Conservation (phyloP, 35 echinoderm and acorn worm genomes). For the Patiria miniata region DNA sequence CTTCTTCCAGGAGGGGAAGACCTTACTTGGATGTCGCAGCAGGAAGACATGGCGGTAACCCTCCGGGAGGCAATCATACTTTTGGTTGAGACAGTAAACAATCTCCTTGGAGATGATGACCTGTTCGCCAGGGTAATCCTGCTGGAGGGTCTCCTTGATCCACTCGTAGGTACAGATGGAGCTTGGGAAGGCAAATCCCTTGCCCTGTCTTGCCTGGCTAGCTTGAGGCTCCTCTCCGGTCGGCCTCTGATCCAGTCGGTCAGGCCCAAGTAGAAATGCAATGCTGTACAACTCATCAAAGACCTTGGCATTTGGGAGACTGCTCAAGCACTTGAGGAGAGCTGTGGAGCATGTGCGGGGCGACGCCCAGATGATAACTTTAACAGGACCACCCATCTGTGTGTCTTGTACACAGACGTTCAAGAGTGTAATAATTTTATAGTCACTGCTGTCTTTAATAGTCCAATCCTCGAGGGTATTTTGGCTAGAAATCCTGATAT, state of each 20-base stretch:
- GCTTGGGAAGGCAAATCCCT: background rate
- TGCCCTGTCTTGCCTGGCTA: background rate
- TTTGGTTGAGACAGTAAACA: background rate
- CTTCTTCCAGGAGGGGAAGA: slow-evolving; percentile 23
- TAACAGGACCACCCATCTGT: no score
- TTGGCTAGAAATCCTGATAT: no score
- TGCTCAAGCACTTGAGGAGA: slow-evolving; percentile 24
- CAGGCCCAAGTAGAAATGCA: background rate
- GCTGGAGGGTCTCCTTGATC: slow-evolving; percentile 44
- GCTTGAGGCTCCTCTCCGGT: background rate
- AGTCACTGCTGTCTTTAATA: no score
- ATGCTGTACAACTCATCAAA: background rate
- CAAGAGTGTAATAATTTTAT: no score
- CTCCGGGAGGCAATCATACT: slow-evolving; percentile 12
- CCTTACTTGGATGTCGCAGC: slow-evolving; percentile 27
- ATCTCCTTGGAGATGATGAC: slow-evolving; percentile 37
- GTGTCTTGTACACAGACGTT: no score
- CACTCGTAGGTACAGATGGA: background rate
- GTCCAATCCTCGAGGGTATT: no score
- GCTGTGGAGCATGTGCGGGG: slow-evolving; percentile 4
- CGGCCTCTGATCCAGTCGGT: background rate
- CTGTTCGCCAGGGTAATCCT: slow-evolving; percentile 36
- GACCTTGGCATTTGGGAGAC: background rate
- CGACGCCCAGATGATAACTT: background rate
- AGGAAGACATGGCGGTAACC: slow-evolving; percentile 56